Conservation (phyloP, 2,797 vertebrate species). For the Nasua narica region DNA sequence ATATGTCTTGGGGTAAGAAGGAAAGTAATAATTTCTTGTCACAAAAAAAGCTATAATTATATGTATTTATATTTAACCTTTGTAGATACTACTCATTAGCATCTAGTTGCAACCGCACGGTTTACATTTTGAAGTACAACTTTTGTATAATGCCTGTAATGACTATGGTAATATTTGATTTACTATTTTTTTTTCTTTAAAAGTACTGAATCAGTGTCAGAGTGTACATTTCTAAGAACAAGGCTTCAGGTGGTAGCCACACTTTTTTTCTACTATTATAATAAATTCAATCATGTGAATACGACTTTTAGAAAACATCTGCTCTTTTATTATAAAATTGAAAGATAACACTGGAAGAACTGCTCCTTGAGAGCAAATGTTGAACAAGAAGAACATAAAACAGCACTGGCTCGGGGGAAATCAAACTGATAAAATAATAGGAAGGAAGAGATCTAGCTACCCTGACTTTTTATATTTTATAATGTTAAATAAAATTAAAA, state of each 20-base stretch:
- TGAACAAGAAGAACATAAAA: neutral
- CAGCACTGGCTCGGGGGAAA: neutral
- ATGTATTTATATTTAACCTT: slow-evolving; percentile 83
- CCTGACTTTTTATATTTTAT: neutral
- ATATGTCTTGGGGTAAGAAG: slow-evolving; percentile 68
- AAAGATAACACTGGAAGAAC: neutral
- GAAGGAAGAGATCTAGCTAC: neutral
- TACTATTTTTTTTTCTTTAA: slow-evolving; percentile 26
- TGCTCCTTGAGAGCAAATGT: neutral
- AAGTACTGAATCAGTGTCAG: slow-evolving; percentile 6
- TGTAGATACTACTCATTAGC: slow-evolving; percentile 78
- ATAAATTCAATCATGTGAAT: neutral
- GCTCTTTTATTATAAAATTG: neutral
- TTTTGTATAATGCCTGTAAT: slow-evolving; percentile 69
- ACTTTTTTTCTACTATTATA: neutral
- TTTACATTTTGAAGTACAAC: slow-evolving; percentile 75
- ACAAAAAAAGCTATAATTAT: slow-evolving; percentile 79
- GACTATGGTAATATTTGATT: slow-evolving; percentile 67
- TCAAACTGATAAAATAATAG: neutral
- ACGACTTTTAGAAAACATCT: neutral
- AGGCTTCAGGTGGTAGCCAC: neutral
- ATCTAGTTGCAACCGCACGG: slow-evolving; percentile 60
- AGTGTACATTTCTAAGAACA: slow-evolving; percentile 4
- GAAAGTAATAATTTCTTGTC: slow-evolving; percentile 78
- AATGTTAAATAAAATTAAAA: neutral